phyloP scores from a whole-genome alignment of 2,113 vertebrate species.

The Sphyrna mokarran region DNA sequence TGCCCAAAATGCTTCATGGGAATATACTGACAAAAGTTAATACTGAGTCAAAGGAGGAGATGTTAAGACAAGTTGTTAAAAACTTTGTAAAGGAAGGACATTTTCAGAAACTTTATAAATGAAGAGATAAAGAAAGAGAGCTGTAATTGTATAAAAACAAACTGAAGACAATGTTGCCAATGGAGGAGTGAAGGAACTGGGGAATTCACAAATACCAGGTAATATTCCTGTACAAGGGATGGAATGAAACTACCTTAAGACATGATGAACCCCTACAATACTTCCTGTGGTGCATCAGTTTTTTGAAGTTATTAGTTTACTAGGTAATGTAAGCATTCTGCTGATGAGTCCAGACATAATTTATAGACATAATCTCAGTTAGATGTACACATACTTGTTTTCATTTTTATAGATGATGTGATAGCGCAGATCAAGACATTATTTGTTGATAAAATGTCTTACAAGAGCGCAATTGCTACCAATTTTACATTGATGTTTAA shows the following conservation, averaged over 20 bases:
- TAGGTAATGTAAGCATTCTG: neutral
- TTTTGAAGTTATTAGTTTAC: neutral
- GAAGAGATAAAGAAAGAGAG: no score
- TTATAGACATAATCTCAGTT: neutral
- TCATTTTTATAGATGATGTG: neutral
- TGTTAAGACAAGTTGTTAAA: no score
- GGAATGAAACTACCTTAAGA: no score
- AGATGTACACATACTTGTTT: neutral
- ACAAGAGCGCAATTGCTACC: neutral
- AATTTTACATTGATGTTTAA: neutral
- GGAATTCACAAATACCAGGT: neutral
- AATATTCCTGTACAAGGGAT: neutral
- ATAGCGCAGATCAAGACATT: neutral
- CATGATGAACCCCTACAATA: neutral
- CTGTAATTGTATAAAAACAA: no score
- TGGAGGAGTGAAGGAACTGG: neutral
- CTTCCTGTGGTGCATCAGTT: neutral
- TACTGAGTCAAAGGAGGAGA: no score
- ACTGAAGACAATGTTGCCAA: no score
- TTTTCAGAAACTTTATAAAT: no score
- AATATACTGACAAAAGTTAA: no score
- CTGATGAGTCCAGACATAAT: neutral
- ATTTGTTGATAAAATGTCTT: neutral
- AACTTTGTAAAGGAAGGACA: no score
- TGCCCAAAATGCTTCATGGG: no score